Evolutionary conservation across 2,797 vertebrate genomes (phyloP).

Genomic region (Phyllotis vaccarum): DNA sequence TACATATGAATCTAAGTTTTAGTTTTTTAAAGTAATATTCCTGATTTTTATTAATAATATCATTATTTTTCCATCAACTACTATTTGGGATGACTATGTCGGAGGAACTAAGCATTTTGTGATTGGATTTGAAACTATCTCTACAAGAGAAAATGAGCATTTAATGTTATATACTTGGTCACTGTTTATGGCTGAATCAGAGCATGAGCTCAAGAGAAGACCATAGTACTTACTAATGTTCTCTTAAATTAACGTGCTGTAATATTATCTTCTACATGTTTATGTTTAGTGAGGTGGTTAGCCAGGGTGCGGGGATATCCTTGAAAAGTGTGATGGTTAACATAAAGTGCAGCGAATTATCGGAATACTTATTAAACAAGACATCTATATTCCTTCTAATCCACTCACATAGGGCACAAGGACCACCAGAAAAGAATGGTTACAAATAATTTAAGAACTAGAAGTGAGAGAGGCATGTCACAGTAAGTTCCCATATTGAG

Average conservation of each 20-base stretch:
- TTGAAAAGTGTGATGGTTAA: neutral
- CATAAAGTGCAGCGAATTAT: neutral
- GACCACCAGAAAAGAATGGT: neutral
- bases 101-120: too few relatives aligned
- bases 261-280: neutral
- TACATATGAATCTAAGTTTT: neutral
- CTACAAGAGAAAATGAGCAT: neutral
- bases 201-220: neutral
- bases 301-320: neutral
- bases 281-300: neutral
- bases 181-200: neutral
- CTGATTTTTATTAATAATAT: neutral
- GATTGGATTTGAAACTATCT: neutral
- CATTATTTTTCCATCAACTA: neutral
- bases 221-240: neutral
- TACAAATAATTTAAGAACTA: neutral
- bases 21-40: neutral
- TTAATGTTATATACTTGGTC: neutral
- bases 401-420: neutral
- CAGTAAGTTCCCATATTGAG: neutral
- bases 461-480: neutral
- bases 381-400: neutral
- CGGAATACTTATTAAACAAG: too few relatives aligned
- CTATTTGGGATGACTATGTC: neutral
- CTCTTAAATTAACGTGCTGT: neutral